phyloP scores from a whole-genome alignment of 2,888 invertebrate species.

The Cheilosia vernalis region DNA sequence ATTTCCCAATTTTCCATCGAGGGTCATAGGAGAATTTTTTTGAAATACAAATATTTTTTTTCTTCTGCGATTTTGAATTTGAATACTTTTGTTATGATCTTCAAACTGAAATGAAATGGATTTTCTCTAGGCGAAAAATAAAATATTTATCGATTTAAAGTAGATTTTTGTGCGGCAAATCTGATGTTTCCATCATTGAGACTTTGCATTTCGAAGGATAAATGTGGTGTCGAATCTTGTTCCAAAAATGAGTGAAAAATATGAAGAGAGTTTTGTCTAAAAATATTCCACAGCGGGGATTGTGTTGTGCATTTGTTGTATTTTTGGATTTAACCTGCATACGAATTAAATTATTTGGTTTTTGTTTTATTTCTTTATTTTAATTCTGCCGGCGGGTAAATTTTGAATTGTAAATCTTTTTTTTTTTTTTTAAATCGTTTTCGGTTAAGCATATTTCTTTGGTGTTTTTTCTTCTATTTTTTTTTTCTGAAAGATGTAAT shows the following conservation, averaged over 20 bases:
- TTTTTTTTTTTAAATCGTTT: not conserved
- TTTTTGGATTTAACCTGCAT: conserved; percentile 51
- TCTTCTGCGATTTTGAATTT: conserved; percentile 53
- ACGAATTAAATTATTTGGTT: conserved; percentile 13
- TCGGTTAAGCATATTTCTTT: not conserved
- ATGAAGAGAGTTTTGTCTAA: conserved; percentile 22
- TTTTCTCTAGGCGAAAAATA: conserved; percentile 4
- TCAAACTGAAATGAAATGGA: conserved; percentile 43
- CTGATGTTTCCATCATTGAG: conserved; percentile 16
- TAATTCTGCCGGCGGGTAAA: not conserved
- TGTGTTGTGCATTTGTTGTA: conserved; percentile 31
- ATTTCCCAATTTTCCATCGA: conserved; percentile 75
- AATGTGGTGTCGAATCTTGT: conserved; percentile 35
- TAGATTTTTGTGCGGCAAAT: conserved; percentile 22
- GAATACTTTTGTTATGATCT: conserved; percentile 63
- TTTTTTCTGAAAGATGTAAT: conserved; percentile 42
- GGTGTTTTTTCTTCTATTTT: not conserved
- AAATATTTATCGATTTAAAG: conserved; percentile 9
- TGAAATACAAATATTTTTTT: conserved; percentile 17
- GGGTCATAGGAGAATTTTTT: conserved; percentile 67
- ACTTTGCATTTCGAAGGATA: conserved; percentile 35
- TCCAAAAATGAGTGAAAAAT: conserved; percentile 16
- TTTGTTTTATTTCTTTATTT: not conserved
- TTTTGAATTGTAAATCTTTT: conserved; percentile 8
- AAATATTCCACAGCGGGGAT: conserved; percentile 34